A percentile compares a stretch with the other conserved stretches of the same genome.
These are phyloP conservation scores for Myripristis jacobus DNA, from an alignment of 2,797 vertebrate genomes.

Conservation along the genomic window DNA sequence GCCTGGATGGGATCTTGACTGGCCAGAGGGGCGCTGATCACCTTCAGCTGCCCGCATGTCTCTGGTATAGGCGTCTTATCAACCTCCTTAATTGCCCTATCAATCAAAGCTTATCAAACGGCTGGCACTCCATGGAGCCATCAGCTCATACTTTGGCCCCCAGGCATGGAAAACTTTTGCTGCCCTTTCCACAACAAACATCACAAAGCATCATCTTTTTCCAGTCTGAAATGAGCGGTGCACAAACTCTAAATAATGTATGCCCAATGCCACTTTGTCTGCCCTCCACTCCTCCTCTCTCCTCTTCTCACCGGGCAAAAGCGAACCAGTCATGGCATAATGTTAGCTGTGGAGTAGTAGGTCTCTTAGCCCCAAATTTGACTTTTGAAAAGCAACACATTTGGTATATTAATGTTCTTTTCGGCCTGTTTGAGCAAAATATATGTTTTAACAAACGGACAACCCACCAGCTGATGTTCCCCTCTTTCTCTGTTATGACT, in stretches of 20 bases:
- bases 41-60: neutral
- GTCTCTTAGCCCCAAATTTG: constrained; percentile 30
- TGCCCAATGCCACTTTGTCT: constrained; percentile 24
- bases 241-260: constrained; percentile 60
- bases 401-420: constrained; percentile 26
- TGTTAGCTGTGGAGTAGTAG: constrained; percentile 14
- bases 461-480: constrained; percentile 23
- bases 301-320: constrained; percentile 34
- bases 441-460: constrained; percentile 23
- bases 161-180: neutral
- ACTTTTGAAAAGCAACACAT: constrained; percentile 40
- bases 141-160: constrained; percentile 8
- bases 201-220: constrained; percentile 15
- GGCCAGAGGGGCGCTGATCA: neutral
- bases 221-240: constrained; percentile 32
- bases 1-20: neutral
- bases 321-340: constrained; percentile 10
- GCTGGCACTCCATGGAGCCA: neutral
- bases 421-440: constrained; percentile 22
- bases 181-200: constrained; percentile 28
- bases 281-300: constrained; percentile 7
- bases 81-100: neutral
- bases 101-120: neutral
- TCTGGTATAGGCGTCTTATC: neutral
- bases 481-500: constrained; percentile 31